A percentile compares a stretch with the other conserved stretches of the same genome.
Evolutionary conservation across 2,797 vertebrate genomes (phyloP).

Genomic region (Octomys mimax): DNA sequence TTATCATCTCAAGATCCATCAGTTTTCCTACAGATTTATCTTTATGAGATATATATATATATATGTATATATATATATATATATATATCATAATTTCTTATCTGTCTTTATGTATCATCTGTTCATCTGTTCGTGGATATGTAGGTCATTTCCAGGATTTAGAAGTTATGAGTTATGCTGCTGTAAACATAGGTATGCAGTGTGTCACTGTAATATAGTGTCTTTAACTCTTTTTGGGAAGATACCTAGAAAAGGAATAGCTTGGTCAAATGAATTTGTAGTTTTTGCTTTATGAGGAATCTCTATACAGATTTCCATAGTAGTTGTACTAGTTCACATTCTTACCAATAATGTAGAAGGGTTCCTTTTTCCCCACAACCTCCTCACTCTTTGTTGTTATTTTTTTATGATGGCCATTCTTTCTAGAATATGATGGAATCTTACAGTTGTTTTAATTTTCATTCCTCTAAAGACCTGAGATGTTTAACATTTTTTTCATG

Average conservation of each 20-base stretch:
- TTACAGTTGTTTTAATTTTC: not conserved
- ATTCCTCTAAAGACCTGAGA: not conserved
- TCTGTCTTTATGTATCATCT: not conserved
- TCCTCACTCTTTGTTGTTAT: not conserved
- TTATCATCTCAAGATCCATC: not conserved
- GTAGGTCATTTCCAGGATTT: not conserved
- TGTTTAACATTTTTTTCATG: not conserved
- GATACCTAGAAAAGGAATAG: not conserved
- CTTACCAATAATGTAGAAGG: not conserved
- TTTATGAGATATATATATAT: not conserved
- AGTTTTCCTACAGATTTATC: not conserved
- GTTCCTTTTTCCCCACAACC: not conserved
- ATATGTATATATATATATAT: no score
- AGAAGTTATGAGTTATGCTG: not conserved
- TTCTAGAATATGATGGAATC: not conserved
- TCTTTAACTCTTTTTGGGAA: not conserved
- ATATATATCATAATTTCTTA: no score
- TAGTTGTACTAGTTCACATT: not conserved
- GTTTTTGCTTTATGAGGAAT: not conserved
- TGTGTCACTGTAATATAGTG: not conserved
- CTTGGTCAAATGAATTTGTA: not conserved
- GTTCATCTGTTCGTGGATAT: not conserved
- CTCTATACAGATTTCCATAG: not conserved
- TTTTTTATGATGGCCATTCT: not conserved
- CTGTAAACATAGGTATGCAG: not conserved